Base-by-base conservation (phyloP, 2,113 vertebrate genomes). In the Regulus satrapa region DNA sequence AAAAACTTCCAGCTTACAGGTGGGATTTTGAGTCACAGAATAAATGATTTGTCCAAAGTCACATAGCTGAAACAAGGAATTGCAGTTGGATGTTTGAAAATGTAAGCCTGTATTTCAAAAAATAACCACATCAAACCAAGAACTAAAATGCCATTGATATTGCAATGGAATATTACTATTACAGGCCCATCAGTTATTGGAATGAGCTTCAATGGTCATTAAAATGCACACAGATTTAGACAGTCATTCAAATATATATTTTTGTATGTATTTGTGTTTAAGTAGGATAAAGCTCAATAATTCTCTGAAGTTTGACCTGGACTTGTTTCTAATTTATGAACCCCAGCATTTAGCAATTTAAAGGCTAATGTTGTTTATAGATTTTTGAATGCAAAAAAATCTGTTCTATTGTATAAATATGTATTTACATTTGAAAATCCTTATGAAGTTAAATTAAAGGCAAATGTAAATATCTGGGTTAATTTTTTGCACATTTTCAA, bases 371-470 rank as follows among this genome's bases (percentile, higher is more conserved):
- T 97, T 97, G 85, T 97, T 98, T 97, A 96, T 72, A 64, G 75
- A 91, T 94, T 89, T 89, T 94, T 92, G 64, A 76, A 97, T 95
- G 85, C 59, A 96, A 97, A 94, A 97, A 96, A 95, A 97, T 96
- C 93, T 82, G 38, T 84, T 97, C 75, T 97, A 89, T 97, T 97
- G 74, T 97, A 95, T 97, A 98, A 98, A 97, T 96, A 96, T 34
- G 34, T 94, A 97, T 95, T 98, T 98, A 97, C 38, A 64, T 14
- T 88, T 75, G 54, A 67, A 97, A 97, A 92, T 67, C 34, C 91
- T 97, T 97, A 89, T 84, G 93, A 90, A 97, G 67, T 75, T 97
- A 93, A 97, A 97, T 97, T 97, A 97, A 97, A 98, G 80, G 84
- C 89, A 96, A 97, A 93, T 97, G 63, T 91, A 97, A 96, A 94